Evolutionary conservation across 2,797 vertebrate genomes (phyloP), one percentile per base, ranked within the genome.

Genomic region (Centroberyx gerrardi): DNA sequence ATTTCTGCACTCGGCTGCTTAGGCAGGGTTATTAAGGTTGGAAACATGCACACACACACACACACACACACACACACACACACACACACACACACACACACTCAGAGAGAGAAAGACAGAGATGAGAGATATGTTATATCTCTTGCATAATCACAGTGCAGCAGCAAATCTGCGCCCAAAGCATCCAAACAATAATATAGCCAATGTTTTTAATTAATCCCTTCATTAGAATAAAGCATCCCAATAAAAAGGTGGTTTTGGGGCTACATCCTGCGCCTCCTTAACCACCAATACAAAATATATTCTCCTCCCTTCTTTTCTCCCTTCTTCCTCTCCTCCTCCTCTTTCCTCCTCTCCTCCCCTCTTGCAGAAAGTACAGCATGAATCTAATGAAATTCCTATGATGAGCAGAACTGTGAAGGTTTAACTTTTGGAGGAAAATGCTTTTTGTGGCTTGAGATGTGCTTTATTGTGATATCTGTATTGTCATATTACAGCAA

Each of bases 171-270:
- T 38, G 49, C 0, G 2, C 76, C 52, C 6, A 59, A 1, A 74
- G 42, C 58, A 1, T 14, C 55, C 42, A 48, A 65, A 77, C 52
- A 74, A 76, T 72, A 68, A 72, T 2, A 65, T 17, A 13, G 8
- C 54, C 56, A 46, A 38, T 31, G 1, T 54, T 58, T 72, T 52
- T 68, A 75, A 82, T 69, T 62, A 75, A 65, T 64, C 48, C 56
- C 51, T 62, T 72, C 18, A 54, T 64, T 71, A 61, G 2, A 56
- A 42, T 12, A 10, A 76, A 68, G 27, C 55, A 59, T 9, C 15
- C 42, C 0, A 6, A 68, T 71, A 72, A 79, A 79, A 68, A 64
- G n/a, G 22, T 17, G 27, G 58, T 53, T 84, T 61, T 64, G 46
- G n/a, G 55, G 44, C 60, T 44, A 67, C 83, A 65, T 51, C 44